These are phyloP conservation scores for Kryphioiulus occultus DNA, from an alignment of 2,888 invertebrate species.

Conservation along the genomic window DNA sequence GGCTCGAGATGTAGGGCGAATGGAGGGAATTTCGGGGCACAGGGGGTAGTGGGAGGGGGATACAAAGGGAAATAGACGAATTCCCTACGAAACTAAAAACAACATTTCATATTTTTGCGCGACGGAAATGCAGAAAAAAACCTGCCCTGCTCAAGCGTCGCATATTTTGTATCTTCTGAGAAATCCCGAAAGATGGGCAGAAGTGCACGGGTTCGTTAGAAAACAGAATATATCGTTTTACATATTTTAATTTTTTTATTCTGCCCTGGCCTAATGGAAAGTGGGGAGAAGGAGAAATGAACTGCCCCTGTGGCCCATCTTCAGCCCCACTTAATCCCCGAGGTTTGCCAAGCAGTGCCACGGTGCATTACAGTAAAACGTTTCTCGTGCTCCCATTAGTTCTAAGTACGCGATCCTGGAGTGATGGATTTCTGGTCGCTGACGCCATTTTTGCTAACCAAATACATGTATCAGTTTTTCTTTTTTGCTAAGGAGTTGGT, in stretches of 20 bases:
- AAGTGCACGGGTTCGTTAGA: not conserved
- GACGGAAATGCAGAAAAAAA: not conserved
- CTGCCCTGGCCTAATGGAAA: not conserved
- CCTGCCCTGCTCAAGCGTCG: not conserved
- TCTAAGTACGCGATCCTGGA: too few relatives aligned
- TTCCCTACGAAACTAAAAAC: not conserved
- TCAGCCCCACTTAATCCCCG: too few relatives aligned
- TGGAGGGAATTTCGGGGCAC: not conserved
- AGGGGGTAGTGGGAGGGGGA: not conserved
- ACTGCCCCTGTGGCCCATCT: not conserved
- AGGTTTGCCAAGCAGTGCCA: too few relatives aligned
- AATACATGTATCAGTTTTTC: too few relatives aligned
- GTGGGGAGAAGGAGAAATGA: not conserved
- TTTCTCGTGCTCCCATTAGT: too few relatives aligned
- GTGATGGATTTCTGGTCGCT: too few relatives aligned
- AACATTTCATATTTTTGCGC: not conserved
- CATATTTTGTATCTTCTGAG: not conserved
- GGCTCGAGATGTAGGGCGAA: slow-evolving; percentile 1
- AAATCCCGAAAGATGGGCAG: not conserved
- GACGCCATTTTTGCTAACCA: too few relatives aligned
- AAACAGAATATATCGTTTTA: not conserved
- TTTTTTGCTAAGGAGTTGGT: too few relatives aligned
- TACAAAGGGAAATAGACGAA: slow-evolving; percentile 1
- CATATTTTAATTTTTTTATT: not conserved
- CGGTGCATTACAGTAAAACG: too few relatives aligned